phyloP scores from a whole-genome alignment of 1,140 invertebrate species.

The Glossosoma conforme region DNA sequence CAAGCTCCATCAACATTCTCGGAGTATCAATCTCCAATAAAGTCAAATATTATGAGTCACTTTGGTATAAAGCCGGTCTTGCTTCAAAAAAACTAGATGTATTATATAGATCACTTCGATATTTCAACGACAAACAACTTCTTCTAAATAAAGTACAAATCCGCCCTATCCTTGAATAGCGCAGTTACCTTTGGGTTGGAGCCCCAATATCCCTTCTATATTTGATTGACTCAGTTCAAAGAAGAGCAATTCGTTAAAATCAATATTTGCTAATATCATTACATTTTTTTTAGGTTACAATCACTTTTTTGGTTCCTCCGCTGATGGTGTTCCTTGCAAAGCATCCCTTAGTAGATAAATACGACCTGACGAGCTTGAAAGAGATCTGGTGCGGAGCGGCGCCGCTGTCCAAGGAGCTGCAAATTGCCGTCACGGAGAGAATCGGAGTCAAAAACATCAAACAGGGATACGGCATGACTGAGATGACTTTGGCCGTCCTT shows the following conservation, averaged over 20 bases:
- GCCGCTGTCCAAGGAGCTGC: slow-evolving; percentile 42
- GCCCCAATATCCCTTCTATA: too few species aligned
- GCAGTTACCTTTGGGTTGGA: too few species aligned
- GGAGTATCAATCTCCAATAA: too few species aligned
- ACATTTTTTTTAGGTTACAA: slow-evolving; percentile 35
- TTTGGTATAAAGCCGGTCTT: too few species aligned
- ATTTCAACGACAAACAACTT: too few species aligned
- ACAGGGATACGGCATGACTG: slow-evolving; percentile 53
- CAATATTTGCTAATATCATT: background rate
- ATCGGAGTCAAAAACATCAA: slow-evolving; percentile 40
- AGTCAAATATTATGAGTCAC: too few species aligned
- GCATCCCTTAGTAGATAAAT: slow-evolving; percentile 40
- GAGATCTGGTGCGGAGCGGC: slow-evolving; percentile 50
- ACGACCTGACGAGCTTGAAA: slow-evolving; percentile 38
- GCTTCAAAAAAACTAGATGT: too few species aligned
- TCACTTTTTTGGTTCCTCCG: slow-evolving; percentile 45
- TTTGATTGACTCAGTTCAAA: too few species aligned
- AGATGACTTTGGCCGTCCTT: slow-evolving; percentile 43
- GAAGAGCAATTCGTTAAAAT: slow-evolving; percentile 53
- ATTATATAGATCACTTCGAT: too few species aligned
- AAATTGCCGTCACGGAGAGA: slow-evolving; percentile 38
- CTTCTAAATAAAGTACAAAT: too few species aligned
- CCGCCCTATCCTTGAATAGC: too few species aligned
- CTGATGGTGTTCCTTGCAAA: slow-evolving; percentile 46
- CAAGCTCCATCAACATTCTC: too few species aligned